Evolutionary conservation across 2,797 vertebrate species (phyloP).

Genomic region (Lacerta agilis): DNA sequence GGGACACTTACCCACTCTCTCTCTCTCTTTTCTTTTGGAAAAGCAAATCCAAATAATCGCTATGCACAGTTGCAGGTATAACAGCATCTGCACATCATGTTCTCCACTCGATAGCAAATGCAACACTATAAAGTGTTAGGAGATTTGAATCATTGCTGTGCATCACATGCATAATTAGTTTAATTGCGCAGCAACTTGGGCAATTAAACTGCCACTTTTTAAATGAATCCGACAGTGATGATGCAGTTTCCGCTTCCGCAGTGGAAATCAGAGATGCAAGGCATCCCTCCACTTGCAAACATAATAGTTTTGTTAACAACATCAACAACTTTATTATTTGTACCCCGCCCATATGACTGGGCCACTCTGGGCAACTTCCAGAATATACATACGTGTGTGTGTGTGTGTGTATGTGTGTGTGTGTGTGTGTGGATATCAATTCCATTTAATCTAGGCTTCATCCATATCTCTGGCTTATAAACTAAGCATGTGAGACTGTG

Average conservation of each 20-base stretch:
- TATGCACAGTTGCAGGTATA: neutral
- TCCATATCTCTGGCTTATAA: neutral
- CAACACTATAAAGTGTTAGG: neutral
- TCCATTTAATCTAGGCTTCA: neutral
- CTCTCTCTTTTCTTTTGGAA: neutral
- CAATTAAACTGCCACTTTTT: neutral
- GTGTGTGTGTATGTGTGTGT: too few species aligned
- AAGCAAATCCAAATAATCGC: neutral
- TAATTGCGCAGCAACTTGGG: neutral
- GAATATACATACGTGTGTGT: too few species aligned
- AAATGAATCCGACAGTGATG: accelerated
- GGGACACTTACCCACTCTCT: neutral
- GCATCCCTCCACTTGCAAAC: neutral
- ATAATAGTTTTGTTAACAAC: neutral
- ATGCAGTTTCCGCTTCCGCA: neutral
- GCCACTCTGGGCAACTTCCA: too few species aligned
- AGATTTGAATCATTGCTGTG: neutral
- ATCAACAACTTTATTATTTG: too few species aligned
- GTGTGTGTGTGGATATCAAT: too few species aligned
- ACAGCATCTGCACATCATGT: neutral
- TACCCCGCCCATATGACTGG: too few species aligned
- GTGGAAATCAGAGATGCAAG: neutral
- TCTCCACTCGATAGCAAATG: neutral
- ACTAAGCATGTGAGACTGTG: neutral
- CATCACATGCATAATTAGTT: neutral